Percentiles rank a stretch among this genome's conserved stretches.
These are phyloP conservation scores for Carollia perspicillata DNA, from an alignment of 2,113 vertebrate species.

Conservation along the genomic window DNA sequence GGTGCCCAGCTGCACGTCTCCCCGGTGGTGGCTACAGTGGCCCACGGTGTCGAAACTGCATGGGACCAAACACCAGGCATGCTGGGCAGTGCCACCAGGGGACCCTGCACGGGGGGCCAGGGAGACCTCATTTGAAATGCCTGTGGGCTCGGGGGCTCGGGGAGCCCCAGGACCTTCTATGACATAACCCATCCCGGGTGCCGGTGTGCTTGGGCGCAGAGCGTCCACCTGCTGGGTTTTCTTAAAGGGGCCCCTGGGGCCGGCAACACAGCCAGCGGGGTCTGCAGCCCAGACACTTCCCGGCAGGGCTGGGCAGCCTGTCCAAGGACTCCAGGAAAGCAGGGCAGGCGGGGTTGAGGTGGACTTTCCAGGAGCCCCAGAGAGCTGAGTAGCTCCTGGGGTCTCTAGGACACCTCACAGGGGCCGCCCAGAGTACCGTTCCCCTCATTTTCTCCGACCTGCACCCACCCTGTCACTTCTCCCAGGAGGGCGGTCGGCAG, in stretches of 20 bases:
- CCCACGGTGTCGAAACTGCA: background rate
- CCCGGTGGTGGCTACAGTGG: background rate
- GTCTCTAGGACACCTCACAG: too few relatives aligned
- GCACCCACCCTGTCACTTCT: accelerated
- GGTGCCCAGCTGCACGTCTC: background rate
- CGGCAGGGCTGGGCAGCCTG: background rate
- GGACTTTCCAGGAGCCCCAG: background rate
- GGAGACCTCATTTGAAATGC: background rate
- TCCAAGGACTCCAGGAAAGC: background rate
- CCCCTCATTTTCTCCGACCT: background rate
- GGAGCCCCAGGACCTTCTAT: background rate
- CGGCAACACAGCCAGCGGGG: accelerated
- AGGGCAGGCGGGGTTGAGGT: background rate
- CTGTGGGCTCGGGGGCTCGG: background rate
- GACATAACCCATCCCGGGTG: background rate
- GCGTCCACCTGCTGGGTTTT: too few relatives aligned
- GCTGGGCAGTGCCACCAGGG: accelerated
- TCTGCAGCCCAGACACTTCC: background rate
- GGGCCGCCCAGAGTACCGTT: background rate
- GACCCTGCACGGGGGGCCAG: background rate
- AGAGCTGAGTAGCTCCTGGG: background rate
- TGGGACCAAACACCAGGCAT: background rate
- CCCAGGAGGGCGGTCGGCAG: accelerated
- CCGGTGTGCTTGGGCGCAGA: accelerated
- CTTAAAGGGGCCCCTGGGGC: background rate